Evolutionary conservation across 1,140 invertebrate genomes (phyloP).

Genomic region (Dendroctonus ponderosae): DNA sequence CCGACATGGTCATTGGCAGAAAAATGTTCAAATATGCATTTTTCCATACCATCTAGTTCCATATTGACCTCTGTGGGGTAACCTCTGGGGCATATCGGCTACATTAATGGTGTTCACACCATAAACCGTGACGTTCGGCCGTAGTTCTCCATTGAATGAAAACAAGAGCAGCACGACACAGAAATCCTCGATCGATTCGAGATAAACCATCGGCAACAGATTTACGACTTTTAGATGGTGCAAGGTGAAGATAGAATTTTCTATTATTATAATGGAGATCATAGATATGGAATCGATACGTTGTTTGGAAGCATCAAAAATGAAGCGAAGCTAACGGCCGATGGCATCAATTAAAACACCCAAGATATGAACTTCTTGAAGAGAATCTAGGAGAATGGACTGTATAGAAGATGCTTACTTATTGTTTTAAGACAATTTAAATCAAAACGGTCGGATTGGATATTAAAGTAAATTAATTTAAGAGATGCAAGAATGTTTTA

Average conservation of each 20-base stretch:
- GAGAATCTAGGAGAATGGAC: not conserved
- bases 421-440: too few species aligned
- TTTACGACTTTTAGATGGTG: conserved; percentile 16
- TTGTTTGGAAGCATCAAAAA: too few species aligned
- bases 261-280: conserved; percentile 20
- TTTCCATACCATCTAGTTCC: too few species aligned
- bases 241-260: conserved; percentile 18
- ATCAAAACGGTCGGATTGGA: conserved; percentile 3
- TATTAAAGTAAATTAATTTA: conserved; percentile 13
- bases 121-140: too few species aligned
- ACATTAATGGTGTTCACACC: too few species aligned
- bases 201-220: conserved; percentile 11
- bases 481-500: not conserved
- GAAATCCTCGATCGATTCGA: conserved; percentile 10
- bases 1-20: too few species aligned
- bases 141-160: not conserved
- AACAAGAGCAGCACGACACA: conserved; percentile 8
- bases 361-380: not conserved
- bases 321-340: not conserved
- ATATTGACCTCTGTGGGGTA: too few species aligned
- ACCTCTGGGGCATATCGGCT: too few species aligned
- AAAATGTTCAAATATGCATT: too few species aligned
- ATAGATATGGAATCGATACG: conserved; percentile 2
- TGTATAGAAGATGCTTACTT: too few species aligned
- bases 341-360: not conserved